Conservation (phyloP, 2,888 invertebrate species). For the Heliconius sara region DNA sequence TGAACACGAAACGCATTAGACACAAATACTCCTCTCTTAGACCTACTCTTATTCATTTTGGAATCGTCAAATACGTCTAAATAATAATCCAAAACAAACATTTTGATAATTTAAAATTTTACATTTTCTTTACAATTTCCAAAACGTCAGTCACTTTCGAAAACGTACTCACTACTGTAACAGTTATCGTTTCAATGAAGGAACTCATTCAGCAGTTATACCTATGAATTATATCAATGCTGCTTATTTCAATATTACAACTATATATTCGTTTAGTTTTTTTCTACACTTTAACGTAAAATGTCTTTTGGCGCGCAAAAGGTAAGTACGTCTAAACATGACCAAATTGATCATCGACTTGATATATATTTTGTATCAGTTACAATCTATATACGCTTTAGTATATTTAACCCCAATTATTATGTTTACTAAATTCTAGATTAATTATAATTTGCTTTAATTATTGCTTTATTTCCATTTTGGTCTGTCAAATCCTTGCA, state of each 20-base stretch:
- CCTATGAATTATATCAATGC: slow-evolving; percentile 38
- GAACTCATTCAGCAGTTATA: slow-evolving; percentile 45
- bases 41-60: slow-evolving; percentile 44
- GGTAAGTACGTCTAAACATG: slow-evolving; percentile 57
- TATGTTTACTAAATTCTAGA: slow-evolving; percentile 62
- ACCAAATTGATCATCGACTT: slow-evolving; percentile 42
- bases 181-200: slow-evolving; percentile 39
- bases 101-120: slow-evolving; percentile 28
- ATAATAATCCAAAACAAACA: slow-evolving; percentile 38
- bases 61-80: slow-evolving; percentile 40
- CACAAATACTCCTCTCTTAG: slow-evolving; percentile 52
- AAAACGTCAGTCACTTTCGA: slow-evolving; percentile 45
- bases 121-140: slow-evolving; percentile 41
- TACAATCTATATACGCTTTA: slow-evolving; percentile 48
- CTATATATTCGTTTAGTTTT: slow-evolving; percentile 47
- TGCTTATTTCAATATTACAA: slow-evolving; percentile 44
- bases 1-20: slow-evolving; percentile 54
- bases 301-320: slow-evolving; percentile 78
- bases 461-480: slow-evolving; percentile 71
- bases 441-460: slow-evolving; percentile 67
- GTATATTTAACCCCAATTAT: slow-evolving; percentile 55
- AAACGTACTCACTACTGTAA: slow-evolving; percentile 47
- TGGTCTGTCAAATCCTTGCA: slow-evolving; percentile 77
- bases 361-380: slow-evolving; percentile 22
- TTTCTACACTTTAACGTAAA: slow-evolving; percentile 53